Evolutionary conservation across 2,888 invertebrate genomes (phyloP).

Genomic region (Sepioteuthis lessoniana): DNA sequence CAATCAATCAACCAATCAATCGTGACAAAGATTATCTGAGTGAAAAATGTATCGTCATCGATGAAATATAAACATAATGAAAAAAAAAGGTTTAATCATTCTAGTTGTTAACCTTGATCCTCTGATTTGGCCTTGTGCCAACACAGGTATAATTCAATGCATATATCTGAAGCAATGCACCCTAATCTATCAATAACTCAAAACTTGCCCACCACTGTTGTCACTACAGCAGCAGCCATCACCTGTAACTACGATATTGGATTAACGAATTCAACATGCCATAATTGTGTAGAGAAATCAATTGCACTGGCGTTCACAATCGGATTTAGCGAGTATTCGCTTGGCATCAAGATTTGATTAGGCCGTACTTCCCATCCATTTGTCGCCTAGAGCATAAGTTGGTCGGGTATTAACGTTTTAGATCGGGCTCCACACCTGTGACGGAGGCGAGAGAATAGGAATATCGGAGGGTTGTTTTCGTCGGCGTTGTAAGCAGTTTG

Average conservation of each 20-base stretch:
- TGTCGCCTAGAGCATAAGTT: not conserved
- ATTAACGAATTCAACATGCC: not conserved
- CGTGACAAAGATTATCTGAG: no score
- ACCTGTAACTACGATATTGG: not conserved
- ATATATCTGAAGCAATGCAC: not conserved
- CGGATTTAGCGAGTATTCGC: not conserved
- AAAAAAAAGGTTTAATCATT: no score
- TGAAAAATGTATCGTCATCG: no score
- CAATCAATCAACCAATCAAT: no score
- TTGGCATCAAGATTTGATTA: not conserved
- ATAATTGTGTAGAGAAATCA: slow-evolving; percentile 17
- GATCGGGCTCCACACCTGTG: not conserved
- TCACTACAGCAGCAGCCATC: not conserved
- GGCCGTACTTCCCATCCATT: not conserved
- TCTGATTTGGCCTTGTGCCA: no score
- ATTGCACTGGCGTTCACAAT: not conserved
- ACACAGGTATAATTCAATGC: no score
- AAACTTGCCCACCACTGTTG: not conserved
- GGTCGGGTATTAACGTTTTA: not conserved
- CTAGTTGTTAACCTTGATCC: no score
- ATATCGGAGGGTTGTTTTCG: no score
- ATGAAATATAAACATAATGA: no score
- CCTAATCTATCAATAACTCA: not conserved
- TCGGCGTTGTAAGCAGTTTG: no score
- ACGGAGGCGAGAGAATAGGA: not conserved